Base-by-base conservation (phyloP, 1,140 invertebrate genomes). In the Plectrocnemia conspersa region DNA sequence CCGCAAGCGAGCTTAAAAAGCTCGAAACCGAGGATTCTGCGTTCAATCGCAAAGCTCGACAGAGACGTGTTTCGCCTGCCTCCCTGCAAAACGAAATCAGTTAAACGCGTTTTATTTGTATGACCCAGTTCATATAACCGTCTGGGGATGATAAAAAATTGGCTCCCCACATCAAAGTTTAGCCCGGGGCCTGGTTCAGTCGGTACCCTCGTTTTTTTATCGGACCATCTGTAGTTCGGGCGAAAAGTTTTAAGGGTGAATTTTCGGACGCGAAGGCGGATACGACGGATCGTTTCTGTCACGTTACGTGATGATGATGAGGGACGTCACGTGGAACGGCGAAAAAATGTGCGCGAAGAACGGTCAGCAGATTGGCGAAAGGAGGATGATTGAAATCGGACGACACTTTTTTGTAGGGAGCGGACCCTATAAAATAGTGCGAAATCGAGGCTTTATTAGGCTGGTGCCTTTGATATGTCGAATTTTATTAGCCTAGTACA, bases 101-200 rank as follows among this genome's bases (percentile, higher is more conserved):
- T 41, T 41, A 29, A 40, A 42, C 33, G n/a, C 41, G 29, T 46
- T 57, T 57, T 57, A 57, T 58, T 48, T 45, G 50, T 41, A 52
- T 52, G 56, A 53, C 50, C 56, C 50, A 52, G 56, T 58, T 58
- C 50, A 58, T 58, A 58, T 54, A 58, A 47, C 22, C 27, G 49
- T 22, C 42, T 13, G 10, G 49, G 42, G 45, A 58, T 48, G 49
- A 48, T 52, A 38, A 58, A 58, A 58, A 58, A 58, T 54, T 58
- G 45, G 56, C 50, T 29, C 46, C 47, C 47, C 46, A 24, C 54
- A 56, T 56, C 44, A 54, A 57, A 58, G 50, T 58, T 58, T 58
- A 22, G 19, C 48, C 19, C 11, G 40, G 33, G 49, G 56, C 49
- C 41, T 22, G 56, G 46, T 40, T 52, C 33, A 19, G 22, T 38